Conservation (phyloP, 2,888 invertebrate genomes). For the Lasioglossum leucozonium region DNA sequence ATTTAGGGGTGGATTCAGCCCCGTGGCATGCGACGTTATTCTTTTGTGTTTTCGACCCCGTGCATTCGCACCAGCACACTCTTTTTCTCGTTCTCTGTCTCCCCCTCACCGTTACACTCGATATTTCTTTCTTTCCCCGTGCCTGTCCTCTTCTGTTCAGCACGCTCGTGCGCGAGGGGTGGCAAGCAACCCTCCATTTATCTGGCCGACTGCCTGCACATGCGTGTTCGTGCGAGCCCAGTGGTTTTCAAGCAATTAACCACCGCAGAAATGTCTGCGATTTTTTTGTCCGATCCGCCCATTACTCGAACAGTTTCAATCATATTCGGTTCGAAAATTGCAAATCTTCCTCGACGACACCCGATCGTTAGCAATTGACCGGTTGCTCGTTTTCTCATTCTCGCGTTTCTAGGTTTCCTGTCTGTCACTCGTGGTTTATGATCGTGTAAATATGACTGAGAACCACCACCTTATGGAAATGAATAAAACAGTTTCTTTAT, state of each 20-base stretch:
- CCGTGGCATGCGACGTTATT: slow-evolving; percentile 82
- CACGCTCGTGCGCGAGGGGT: slow-evolving; percentile 80
- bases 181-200: slow-evolving; percentile 77
- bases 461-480: slow-evolving; percentile 45
- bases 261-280: slow-evolving; percentile 20
- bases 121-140: slow-evolving; percentile 36
- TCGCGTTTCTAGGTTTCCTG: neutral
- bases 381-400: neutral
- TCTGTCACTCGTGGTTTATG: neutral
- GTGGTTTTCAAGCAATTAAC: slow-evolving; percentile 71
- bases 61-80: slow-evolving; percentile 69
- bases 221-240: slow-evolving; percentile 70
- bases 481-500: slow-evolving; percentile 38
- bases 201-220: slow-evolving; percentile 76
- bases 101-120: slow-evolving; percentile 37
- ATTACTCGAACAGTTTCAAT: slow-evolving; percentile 9
- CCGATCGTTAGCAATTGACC: neutral
- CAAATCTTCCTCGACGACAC: neutral
- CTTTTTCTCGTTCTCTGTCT: slow-evolving; percentile 24
- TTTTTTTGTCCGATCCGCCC: slow-evolving; percentile 28
- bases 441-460: slow-evolving; percentile 26
- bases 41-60: slow-evolving; percentile 81
- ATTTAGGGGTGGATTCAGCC: slow-evolving; percentile 80
- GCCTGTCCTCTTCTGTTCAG: slow-evolving; percentile 58
- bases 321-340: neutral